Evolutionary conservation across 1,140 invertebrate species (phyloP).

Genomic region (Copidosoma floridanum): DNA sequence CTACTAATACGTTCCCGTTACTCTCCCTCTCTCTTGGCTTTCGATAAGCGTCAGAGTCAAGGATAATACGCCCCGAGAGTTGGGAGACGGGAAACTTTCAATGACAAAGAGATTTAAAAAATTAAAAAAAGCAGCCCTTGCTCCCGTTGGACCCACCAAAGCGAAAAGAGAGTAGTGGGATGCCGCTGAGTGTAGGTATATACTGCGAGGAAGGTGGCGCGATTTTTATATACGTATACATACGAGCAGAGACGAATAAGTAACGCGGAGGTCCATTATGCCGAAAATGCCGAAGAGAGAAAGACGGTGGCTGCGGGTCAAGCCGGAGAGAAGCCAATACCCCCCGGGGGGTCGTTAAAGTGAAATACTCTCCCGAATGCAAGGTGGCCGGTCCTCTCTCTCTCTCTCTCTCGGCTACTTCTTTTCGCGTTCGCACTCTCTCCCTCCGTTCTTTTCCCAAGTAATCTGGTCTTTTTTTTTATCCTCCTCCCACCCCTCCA

Average conservation of each 20-base stretch:
- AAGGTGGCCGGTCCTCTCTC: slow-evolving; percentile 49
- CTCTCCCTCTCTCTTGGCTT: no score
- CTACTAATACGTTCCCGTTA: slow-evolving; percentile 33
- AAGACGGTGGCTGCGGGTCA: slow-evolving; percentile 42
- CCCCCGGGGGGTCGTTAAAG: slow-evolving; percentile 56
- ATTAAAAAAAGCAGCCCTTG: no score
- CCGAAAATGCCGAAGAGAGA: slow-evolving; percentile 53
- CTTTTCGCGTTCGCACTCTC: slow-evolving; percentile 2
- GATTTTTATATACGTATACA: background rate
- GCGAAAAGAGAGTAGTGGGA: no score
- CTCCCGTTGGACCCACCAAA: no score
- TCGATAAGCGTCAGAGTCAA: no score
- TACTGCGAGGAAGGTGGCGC: background rate
- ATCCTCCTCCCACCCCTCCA: slow-evolving; percentile 14
- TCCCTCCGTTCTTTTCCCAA: background rate
- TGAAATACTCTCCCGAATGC: slow-evolving; percentile 58
- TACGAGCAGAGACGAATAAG: slow-evolving; percentile 48
- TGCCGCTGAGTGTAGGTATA: no score
- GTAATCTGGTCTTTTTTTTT: slow-evolving; percentile 19
- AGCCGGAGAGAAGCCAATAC: no score
- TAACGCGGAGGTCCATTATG: slow-evolving; percentile 57
- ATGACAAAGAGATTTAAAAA: no score
- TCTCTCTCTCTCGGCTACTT: slow-evolving; percentile 6
- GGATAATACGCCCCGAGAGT: no score
- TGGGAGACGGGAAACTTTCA: no score